Base-by-base conservation (phyloP, 2,888 invertebrate genomes). In the Tetranychus piercei region DNA sequence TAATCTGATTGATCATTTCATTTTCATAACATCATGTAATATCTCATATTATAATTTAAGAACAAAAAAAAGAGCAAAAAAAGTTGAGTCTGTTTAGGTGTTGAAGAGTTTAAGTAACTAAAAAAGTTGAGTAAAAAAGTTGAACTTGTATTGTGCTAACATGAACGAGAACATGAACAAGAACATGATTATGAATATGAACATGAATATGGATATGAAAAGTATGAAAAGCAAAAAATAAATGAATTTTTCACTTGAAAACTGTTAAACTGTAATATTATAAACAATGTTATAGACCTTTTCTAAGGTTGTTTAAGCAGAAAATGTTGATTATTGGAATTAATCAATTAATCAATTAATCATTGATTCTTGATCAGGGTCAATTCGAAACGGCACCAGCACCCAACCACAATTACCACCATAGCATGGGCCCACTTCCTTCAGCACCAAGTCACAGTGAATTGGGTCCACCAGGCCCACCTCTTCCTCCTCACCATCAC, bases 391-490 rank as follows among this genome's bases (percentile, higher is more conserved):
- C 55, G 15, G 55, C 11, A 15, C 15, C 55, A 55, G 55, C 55
- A 9, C 55, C 55, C 15, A 55, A 55, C 7, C 55, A 55, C 55
- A 55, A 69, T 69, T 22, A 69, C 4, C 69, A 34, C 11, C 69
- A 69, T n/a, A 18, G 15, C 3, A 3, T 69, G 69, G 22, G 69
- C 69, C 69, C 69, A 6, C 34, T 65, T 18, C 18, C 66, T 0
- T 20, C 66, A 65, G 18, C 66, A 65, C 66, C 69, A 11, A 34
- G n/a, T 69, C 69, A 69, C 69, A 22, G 22, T 69, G 69, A 55
- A 55, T 55, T 55, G 2, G 55, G 55, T 2, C 55, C 55, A 55
- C 55, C 55, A 55, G 55, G 55, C 9, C 55, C 55, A 55, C 55
- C 55, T 15, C 55, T 15, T 55, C 55, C 55, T 15, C 55, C 55